Conservation (phyloP, 2,113 vertebrate species). For the Fukomys damarensis region DNA sequence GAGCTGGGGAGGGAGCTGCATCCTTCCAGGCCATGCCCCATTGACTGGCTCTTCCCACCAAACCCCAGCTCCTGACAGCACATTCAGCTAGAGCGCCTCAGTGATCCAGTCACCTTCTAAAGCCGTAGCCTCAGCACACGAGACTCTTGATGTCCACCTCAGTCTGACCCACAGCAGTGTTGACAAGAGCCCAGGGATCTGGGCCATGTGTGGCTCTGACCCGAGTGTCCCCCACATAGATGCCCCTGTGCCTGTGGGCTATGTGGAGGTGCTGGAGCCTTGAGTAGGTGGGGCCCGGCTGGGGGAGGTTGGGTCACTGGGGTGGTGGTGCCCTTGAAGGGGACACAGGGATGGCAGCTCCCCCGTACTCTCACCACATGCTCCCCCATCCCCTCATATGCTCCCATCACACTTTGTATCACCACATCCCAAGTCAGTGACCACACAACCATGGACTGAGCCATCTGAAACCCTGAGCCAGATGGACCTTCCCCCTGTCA, state of each 20-base stretch:
- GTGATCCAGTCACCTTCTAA: not conserved
- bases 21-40: not conserved
- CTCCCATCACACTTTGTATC: not conserved
- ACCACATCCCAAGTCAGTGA: not conserved
- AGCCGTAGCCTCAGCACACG: not conserved
- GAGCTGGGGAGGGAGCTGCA: not conserved
- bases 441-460: not conserved
- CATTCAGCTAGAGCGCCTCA: not conserved
- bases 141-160: not conserved
- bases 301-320: not conserved
- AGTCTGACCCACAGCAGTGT: not conserved
- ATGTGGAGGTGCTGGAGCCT: not conserved
- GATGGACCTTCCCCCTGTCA: not conserved
- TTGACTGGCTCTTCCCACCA: not conserved
- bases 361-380: accelerated
- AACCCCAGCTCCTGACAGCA: not conserved
- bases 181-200: not conserved
- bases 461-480: not conserved
- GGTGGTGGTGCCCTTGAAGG: not conserved
- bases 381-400: too few relatives aligned
- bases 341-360: too few relatives aligned
- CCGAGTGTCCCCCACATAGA: not conserved
- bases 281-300: not conserved
- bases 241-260: too few relatives aligned
- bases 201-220: too few relatives aligned